Conservation (phyloP, 2,113 vertebrate species). For the Maccullochella peelii region DNA sequence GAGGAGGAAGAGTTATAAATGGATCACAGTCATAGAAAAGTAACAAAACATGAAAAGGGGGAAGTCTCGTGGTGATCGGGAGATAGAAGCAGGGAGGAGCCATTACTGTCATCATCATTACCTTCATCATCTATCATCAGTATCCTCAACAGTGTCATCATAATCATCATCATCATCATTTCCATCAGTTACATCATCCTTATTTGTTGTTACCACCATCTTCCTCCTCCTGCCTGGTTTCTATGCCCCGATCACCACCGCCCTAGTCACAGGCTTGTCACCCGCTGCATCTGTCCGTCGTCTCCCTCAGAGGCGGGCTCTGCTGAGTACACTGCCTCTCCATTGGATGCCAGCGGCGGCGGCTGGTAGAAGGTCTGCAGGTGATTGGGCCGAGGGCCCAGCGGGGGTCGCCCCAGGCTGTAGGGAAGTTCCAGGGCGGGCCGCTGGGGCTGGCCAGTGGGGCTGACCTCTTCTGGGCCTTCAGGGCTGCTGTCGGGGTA, state of each 20-base stretch:
- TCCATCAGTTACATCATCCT: conserved; percentile 38
- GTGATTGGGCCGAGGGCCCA: conserved; percentile 89
- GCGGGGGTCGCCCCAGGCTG: conserved; percentile 88
- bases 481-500: conserved; percentile 97
- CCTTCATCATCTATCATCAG: conserved; percentile 38
- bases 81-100: conserved; percentile 85
- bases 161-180: conserved; percentile 35
- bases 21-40: conserved; percentile 80
- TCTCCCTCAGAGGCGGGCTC: conserved; percentile 88
- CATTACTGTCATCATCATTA: conserved; percentile 51
- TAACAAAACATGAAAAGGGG: conserved; percentile 80
- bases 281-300: conserved; percentile 93
- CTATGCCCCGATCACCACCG: conserved; percentile 87
- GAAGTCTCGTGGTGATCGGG: conserved; percentile 83
- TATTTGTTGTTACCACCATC: conserved; percentile 41
- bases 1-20: conserved; percentile 57
- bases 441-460: conserved; percentile 78
- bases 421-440: conserved; percentile 88
- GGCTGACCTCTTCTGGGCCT: conserved; percentile 82
- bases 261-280: conserved; percentile 95
- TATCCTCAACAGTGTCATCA: conserved; percentile 19
- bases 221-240: conserved; percentile 75
- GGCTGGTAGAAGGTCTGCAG: conserved; percentile 94
- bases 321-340: conserved; percentile 81
- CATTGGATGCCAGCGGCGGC: conserved; percentile 87